These are phyloP conservation scores for Tetropium fuscum DNA, from an alignment of 2,888 invertebrate species.

Conservation along the genomic window DNA sequence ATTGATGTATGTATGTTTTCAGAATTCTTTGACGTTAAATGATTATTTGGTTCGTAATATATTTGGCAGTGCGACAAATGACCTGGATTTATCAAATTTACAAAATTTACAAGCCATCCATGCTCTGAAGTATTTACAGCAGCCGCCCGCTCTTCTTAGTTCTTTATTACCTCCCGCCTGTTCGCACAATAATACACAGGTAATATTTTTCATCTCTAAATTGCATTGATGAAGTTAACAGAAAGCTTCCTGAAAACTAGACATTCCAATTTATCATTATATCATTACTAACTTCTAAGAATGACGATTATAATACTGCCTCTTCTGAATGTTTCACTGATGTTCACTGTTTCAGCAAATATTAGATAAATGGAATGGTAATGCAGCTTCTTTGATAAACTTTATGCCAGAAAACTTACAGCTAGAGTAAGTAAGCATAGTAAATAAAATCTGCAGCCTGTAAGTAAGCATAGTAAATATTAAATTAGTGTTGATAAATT, in stretches of 20 bases:
- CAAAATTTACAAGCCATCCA: slow-evolving; percentile 64
- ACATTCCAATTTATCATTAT: no score
- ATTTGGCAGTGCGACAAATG: slow-evolving; percentile 49
- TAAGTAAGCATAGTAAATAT: slow-evolving; percentile 58
- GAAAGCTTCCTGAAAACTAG: no score
- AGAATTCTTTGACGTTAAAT: slow-evolving; percentile 68
- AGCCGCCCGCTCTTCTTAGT: slow-evolving; percentile 57
- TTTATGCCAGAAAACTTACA: slow-evolving; percentile 57
- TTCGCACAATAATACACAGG: slow-evolving; percentile 53
- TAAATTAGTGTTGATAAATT: not conserved
- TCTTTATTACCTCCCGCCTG: slow-evolving; percentile 57
- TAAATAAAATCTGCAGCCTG: slow-evolving; percentile 77
- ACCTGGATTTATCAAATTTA: slow-evolving; percentile 63
- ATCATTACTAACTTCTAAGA: no score
- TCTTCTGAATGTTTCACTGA: no score
- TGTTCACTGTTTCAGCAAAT: slow-evolving; percentile 45
- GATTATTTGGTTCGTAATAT: slow-evolving; percentile 59
- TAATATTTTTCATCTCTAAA: no score
- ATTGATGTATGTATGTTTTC: no score
- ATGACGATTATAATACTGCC: no score
- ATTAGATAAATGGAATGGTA: slow-evolving; percentile 56
- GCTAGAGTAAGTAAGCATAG: slow-evolving; percentile 75
- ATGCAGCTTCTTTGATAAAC: slow-evolving; percentile 49
- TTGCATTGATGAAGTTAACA: no score
- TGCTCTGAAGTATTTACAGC: slow-evolving; percentile 62